Conservation (phyloP, 1,140 invertebrate species). For the Macrobrachium rosenbergii region DNA sequence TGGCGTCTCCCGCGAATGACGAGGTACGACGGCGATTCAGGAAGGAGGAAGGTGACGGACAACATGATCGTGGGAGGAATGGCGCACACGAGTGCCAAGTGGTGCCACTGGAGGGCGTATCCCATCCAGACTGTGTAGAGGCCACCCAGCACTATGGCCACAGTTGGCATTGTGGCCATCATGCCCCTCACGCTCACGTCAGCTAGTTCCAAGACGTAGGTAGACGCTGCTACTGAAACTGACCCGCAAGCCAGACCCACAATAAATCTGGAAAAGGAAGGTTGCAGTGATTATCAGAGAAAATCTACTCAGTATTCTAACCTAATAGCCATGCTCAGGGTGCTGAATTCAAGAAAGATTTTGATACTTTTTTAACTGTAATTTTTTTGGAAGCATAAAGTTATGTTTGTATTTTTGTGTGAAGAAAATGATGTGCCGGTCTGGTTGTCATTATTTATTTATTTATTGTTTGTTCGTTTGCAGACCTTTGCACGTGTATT, state of each 20-base stretch:
- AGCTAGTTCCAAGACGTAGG: constrained; percentile 35
- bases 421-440: no score
- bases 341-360: neutral
- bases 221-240: neutral
- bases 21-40: constrained; percentile 25
- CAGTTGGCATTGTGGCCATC: constrained; percentile 5
- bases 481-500: no score
- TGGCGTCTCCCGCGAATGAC: neutral
- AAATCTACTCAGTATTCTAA: neutral
- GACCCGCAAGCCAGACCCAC: constrained; percentile 23
- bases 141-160: constrained; percentile 39
- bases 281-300: neutral
- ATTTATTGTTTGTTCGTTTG: no score
- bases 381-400: no score
- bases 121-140: constrained; percentile 37
- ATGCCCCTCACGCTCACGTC: constrained; percentile 34
- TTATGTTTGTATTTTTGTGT: no score
- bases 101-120: constrained; percentile 16
- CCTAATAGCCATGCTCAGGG: no score
- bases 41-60: constrained; percentile 15
- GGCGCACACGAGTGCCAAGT: constrained; percentile 36
- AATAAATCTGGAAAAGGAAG: constrained; percentile 10
- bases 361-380: neutral
- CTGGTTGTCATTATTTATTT: no score
- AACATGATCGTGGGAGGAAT: constrained; percentile 21